These are phyloP conservation scores for Betta splendens DNA, from an alignment of 2,797 vertebrate genomes.

Conservation along the genomic window DNA sequence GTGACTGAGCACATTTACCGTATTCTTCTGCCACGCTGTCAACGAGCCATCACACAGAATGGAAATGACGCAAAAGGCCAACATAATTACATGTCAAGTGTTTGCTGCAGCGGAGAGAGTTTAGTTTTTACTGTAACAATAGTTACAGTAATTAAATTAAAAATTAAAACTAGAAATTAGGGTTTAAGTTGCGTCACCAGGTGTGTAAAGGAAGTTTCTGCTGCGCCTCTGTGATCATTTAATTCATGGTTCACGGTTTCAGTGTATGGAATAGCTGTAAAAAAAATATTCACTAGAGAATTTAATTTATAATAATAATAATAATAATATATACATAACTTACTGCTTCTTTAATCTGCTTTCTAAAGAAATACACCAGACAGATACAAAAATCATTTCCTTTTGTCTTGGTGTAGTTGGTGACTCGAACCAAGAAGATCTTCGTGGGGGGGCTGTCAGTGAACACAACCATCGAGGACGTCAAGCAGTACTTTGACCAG, in stretches of 20 bases:
- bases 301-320: too few relatives aligned
- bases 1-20: not conserved
- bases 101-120: conserved; percentile 2
- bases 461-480: conserved; percentile 98
- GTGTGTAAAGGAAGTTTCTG: too few relatives aligned
- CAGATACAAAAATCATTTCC: not conserved
- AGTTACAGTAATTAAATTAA: too few relatives aligned
- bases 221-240: too few relatives aligned
- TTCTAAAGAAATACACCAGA: not conserved
- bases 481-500: conserved; percentile 99
- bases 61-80: not conserved
- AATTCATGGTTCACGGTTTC: too few relatives aligned
- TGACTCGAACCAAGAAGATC: conserved; percentile 99
- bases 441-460: conserved; percentile 98
- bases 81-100: conserved; percentile 10
- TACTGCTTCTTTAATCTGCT: not conserved
- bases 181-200: too few relatives aligned
- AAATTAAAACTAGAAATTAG: too few relatives aligned
- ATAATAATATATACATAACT: not conserved
- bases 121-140: too few relatives aligned
- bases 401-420: conserved; percentile 84
- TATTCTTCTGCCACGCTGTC: not conserved
- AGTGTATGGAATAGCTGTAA: too few relatives aligned
- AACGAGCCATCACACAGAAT: not conserved
- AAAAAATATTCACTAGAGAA: not conserved